A percentile compares a stretch with the other conserved stretches of the same genome.
phyloP scores from a whole-genome alignment of 2,888 invertebrate genomes.

The Harpagoxenus sublaevis region DNA sequence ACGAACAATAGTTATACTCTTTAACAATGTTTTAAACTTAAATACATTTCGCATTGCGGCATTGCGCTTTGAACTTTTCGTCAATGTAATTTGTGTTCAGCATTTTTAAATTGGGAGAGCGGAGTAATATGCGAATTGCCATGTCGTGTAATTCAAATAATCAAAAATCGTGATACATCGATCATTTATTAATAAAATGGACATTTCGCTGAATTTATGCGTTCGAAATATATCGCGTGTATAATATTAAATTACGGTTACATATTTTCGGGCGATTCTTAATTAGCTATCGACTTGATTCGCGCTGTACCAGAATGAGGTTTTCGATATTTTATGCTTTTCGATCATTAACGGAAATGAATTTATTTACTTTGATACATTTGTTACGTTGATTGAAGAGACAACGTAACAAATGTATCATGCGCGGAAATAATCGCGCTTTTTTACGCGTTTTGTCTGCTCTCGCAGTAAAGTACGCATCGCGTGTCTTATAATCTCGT shows the following conservation, averaged over 20 bases:
- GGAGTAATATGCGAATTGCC: constrained; percentile 1
- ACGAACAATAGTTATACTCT: background rate
- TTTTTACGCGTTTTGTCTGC: background rate
- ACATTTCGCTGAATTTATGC: constrained; percentile 13
- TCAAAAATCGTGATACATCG: constrained; percentile 20
- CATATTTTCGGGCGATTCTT: constrained; percentile 12
- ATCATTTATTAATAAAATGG: constrained; percentile 9
- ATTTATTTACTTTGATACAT: background rate
- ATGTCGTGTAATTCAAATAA: background rate
- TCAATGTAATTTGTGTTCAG: background rate
- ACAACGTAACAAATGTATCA: background rate
- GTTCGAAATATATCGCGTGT: constrained; percentile 14
- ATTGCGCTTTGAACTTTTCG: background rate
- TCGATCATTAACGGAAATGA: background rate
- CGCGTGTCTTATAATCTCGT: background rate
- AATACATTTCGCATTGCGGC: background rate
- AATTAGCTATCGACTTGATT: background rate
- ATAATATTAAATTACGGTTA: constrained; percentile 15
- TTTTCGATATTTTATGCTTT: background rate
- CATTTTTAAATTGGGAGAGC: background rate
- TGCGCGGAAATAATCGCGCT: background rate
- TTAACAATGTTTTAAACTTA: constrained; percentile 3
- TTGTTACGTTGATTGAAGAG: background rate
- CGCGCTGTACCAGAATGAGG: background rate
- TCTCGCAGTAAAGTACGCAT: background rate